Conservation (phyloP, 2,888 invertebrate species). For the Hirudinaria manillensis region DNA sequence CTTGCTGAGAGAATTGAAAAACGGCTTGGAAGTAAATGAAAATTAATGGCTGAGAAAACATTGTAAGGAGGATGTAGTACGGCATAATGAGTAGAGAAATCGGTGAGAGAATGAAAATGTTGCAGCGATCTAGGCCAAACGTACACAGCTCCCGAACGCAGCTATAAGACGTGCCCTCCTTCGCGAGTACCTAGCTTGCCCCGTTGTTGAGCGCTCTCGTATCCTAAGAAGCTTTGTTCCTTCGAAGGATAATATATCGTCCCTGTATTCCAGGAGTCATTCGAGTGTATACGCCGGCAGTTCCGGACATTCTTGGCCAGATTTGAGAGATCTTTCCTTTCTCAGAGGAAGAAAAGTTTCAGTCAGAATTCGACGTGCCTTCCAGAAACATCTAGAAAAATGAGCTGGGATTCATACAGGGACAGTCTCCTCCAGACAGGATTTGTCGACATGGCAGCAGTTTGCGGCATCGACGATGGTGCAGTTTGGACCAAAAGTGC, state of each 20-base stretch:
- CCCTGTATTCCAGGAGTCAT: too few relatives aligned
- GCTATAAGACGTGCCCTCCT: too few relatives aligned
- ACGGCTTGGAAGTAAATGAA: background rate
- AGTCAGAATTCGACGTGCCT: too few relatives aligned
- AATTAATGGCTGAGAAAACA: background rate
- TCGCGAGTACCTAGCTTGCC: too few relatives aligned
- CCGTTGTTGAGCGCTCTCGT: too few relatives aligned
- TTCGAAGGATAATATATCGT: too few relatives aligned
- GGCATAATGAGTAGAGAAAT: too few relatives aligned
- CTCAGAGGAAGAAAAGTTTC: background rate
- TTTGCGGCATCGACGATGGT: conserved; percentile 33
- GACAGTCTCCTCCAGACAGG: conserved; percentile 33
- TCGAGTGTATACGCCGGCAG: too few relatives aligned
- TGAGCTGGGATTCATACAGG: conserved; percentile 36
- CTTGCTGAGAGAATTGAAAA: background rate
- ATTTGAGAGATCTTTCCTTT: background rate
- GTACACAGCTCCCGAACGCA: too few relatives aligned
- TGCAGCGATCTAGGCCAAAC: too few relatives aligned
- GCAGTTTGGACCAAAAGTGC: conserved; percentile 33
- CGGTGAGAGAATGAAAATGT: too few relatives aligned
- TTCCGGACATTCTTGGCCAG: background rate
- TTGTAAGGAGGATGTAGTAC: background rate
- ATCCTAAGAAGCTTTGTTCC: too few relatives aligned
- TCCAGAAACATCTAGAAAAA: conserved; percentile 4
- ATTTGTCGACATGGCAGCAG: conserved; percentile 33